A percentile compares a stretch with the other conserved stretches of the same genome.
These are phyloP conservation scores for Dipodomys merriami DNA, from an alignment of 2,113 vertebrate genomes.

Conservation along the genomic window DNA sequence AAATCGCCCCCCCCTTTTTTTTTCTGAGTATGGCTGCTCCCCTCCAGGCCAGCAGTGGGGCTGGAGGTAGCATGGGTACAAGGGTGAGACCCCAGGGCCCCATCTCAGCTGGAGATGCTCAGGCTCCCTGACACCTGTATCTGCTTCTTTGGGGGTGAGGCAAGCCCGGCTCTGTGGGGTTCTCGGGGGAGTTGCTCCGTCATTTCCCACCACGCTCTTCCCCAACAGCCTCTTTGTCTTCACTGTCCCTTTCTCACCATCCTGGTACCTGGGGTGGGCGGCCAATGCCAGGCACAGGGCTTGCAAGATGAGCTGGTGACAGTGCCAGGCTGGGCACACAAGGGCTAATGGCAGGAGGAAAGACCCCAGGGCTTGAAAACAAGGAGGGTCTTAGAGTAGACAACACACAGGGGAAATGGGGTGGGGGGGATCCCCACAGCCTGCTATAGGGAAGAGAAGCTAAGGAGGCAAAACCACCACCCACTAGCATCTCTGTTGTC, in stretches of 20 bases:
- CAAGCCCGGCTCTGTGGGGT: neutral
- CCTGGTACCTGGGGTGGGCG: neutral
- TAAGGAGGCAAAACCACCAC: no score
- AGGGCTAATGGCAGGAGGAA: neutral
- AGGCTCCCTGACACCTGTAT: no score
- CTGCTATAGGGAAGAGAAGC: neutral
- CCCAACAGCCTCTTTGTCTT: neutral
- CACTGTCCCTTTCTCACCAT: neutral
- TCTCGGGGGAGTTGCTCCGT: neutral
- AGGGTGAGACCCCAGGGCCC: neutral
- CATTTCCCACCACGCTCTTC: neutral
- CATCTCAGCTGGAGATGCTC: neutral
- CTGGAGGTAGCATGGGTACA: neutral
- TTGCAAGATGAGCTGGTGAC: neutral
- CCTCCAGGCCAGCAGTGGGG: neutral
- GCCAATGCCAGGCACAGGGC: neutral
- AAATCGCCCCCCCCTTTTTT: neutral
- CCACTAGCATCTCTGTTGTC: neutral
- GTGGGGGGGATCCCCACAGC: neutral
- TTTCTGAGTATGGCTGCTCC: neutral
- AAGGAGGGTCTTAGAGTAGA: neutral
- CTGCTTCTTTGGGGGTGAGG: no score
- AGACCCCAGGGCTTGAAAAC: neutral
- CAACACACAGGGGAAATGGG: neutral
- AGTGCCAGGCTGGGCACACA: fast-evolving